Evolutionary conservation across 2,888 invertebrate species (phyloP).

Genomic region (Drosophila prostipennis): DNA sequence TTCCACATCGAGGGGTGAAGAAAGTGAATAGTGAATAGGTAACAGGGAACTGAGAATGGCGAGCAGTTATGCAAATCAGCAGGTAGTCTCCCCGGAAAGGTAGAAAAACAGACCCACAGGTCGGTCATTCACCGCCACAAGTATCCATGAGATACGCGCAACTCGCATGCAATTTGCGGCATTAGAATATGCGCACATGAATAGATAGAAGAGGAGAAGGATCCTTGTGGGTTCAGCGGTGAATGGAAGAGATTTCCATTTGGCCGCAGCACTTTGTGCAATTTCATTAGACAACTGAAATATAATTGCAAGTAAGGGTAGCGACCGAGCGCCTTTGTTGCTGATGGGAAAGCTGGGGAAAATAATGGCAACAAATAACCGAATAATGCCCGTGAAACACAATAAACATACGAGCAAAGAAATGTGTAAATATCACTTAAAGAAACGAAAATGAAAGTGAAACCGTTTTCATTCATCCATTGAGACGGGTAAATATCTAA

Average conservation of each 20-base stretch:
- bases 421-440: constrained; percentile 53
- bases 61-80: constrained; percentile 51
- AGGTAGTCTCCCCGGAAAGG: constrained; percentile 45
- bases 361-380: constrained; percentile 46
- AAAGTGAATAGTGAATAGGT: constrained; percentile 25
- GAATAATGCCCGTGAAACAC: constrained; percentile 45
- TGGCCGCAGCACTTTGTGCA: constrained; percentile 13
- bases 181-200: constrained; percentile 44
- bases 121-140: constrained; percentile 40
- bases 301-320: constrained; percentile 42
- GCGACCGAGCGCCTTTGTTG: constrained; percentile 8
- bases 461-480: constrained; percentile 39
- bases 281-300: constrained; percentile 43
- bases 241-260: constrained; percentile 41
- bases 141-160: constrained; percentile 45
- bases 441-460: constrained; percentile 63
- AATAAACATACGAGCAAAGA: constrained; percentile 38
- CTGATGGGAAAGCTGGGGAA: constrained; percentile 32
- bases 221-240: constrained; percentile 8
- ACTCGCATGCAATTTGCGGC: constrained; percentile 38
- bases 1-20: constrained; percentile 17
- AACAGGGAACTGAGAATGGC: constrained; percentile 6
- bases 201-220: constrained; percentile 15
- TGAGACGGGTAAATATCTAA: constrained; percentile 12
- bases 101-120: constrained; percentile 14